These are phyloP conservation scores for Odontesthes bonariensis DNA, from an alignment of 2,113 vertebrate species.

Conservation along the genomic window DNA sequence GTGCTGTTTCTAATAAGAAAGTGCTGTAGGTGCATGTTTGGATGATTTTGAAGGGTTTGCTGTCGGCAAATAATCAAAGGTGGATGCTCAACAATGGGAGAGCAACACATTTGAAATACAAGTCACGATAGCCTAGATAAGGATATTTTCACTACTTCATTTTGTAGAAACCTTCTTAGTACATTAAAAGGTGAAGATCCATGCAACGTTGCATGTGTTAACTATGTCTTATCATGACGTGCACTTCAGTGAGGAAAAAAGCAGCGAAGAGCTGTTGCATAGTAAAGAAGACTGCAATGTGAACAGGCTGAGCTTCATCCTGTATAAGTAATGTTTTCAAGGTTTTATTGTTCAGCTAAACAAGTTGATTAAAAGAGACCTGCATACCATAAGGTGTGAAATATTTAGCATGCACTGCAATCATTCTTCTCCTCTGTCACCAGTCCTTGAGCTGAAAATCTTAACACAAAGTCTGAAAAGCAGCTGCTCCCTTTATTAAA, in stretches of 20 bases:
- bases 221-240: too few species aligned
- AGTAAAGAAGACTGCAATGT: not conserved
- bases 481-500: not conserved
- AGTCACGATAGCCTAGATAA: not conserved
- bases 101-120: not conserved
- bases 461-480: not conserved
- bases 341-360: not conserved
- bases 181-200: not conserved
- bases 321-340: not conserved
- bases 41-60: not conserved
- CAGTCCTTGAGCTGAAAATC: not conserved
- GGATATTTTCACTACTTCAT: not conserved
- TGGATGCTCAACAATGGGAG: not conserved
- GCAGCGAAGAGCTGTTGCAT: not conserved
- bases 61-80: slow-evolving; percentile 8
- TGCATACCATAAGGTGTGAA: not conserved
- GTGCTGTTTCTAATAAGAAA: not conserved
- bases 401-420: not conserved
- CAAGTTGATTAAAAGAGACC: not conserved
- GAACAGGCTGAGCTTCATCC: too few species aligned
- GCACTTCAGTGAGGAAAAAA: too few species aligned
- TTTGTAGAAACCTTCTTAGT: not conserved
- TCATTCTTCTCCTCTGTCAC: not conserved
- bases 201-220: not conserved
- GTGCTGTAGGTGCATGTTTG: not conserved